These are phyloP conservation scores for Pomatorhinus ruficollis DNA, from an alignment of 2,113 vertebrate genomes.

Conservation along the genomic window DNA sequence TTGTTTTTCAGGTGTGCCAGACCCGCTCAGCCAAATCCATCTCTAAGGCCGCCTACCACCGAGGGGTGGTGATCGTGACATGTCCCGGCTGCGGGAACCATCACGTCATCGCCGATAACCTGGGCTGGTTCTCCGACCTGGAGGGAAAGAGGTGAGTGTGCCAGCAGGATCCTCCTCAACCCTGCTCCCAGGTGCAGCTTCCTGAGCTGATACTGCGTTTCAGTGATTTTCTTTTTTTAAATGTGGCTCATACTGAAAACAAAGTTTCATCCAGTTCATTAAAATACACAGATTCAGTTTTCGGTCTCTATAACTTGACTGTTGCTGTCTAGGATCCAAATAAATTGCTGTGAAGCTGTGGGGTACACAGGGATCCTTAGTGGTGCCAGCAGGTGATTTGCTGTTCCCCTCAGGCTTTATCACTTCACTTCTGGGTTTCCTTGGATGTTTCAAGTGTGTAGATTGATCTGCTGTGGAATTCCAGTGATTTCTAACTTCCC, in stretches of 20 bases:
- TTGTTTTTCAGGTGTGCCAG: conserved; percentile 83
- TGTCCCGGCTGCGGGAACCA: conserved; percentile 89
- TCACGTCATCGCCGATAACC: conserved; percentile 93
- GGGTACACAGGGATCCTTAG: rapidly evolving
- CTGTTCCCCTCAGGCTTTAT: background rate
- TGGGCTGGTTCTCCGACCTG: conserved; percentile 93
- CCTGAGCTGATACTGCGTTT: rapidly evolving
- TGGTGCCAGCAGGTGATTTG: background rate
- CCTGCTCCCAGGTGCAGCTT: background rate
- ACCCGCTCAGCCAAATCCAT: conserved; percentile 84
- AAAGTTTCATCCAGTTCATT: rapidly evolving
- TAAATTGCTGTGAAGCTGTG: rapidly evolving
- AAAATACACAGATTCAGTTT: rapidly evolving
- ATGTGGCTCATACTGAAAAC: rapidly evolving
- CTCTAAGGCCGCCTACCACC: conserved; percentile 88
- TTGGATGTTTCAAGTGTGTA: rapidly evolving
- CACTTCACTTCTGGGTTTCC: background rate
- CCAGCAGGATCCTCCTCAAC: background rate
- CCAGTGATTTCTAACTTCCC: background rate
- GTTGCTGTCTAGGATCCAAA: rapidly evolving
- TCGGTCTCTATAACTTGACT: rapidly evolving
- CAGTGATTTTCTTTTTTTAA: background rate
- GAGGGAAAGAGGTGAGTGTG: conserved; percentile 75
- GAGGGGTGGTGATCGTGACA: conserved; percentile 90
- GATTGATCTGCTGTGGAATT: background rate